Evolutionary conservation across 2,888 invertebrate genomes (phyloP).

Genomic region (Drosophila paramelanica): DNA sequence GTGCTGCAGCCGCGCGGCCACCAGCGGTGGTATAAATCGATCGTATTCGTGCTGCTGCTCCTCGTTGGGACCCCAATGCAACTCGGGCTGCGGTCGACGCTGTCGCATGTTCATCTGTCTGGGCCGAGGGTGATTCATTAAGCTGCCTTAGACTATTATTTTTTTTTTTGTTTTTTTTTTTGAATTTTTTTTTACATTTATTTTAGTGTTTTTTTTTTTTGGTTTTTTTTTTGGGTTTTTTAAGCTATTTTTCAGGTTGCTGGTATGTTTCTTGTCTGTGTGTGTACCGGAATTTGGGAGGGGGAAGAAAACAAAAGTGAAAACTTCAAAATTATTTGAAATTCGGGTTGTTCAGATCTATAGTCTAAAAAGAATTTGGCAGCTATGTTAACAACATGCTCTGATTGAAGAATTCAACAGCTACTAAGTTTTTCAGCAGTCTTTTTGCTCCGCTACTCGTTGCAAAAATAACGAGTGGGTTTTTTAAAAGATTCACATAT

Average conservation of each 20-base stretch:
- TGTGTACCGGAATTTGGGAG: constrained; percentile 27
- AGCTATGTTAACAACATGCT: neutral
- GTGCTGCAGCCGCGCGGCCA: constrained; percentile 24
- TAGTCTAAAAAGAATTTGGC: constrained; percentile 8
- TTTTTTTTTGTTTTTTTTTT: neutral
- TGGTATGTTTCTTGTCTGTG: neutral
- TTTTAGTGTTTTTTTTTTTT: neutral
- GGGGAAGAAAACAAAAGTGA: constrained; percentile 15
- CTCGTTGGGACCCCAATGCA: constrained; percentile 30
- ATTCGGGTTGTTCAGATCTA: constrained; percentile 10
- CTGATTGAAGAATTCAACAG: neutral
- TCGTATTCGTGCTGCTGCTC: constrained; percentile 25
- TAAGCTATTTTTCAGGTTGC: neutral
- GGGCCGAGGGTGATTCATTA: constrained; percentile 33
- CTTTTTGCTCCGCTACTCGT: neutral
- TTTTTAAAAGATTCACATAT: neutral
- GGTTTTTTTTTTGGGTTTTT: neutral
- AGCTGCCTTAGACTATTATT: too few relatives aligned
- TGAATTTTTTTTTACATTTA: neutral
- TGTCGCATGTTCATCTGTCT: constrained; percentile 18
- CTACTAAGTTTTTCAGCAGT: constrained; percentile 1
- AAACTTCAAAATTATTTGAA: constrained; percentile 15
- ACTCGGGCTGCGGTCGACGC: constrained; percentile 11
- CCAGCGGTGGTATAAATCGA: constrained; percentile 25
- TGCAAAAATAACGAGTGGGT: neutral